Base-by-base conservation (phyloP, 2,797 vertebrate genomes). In the Eulemur albifrons region DNA sequence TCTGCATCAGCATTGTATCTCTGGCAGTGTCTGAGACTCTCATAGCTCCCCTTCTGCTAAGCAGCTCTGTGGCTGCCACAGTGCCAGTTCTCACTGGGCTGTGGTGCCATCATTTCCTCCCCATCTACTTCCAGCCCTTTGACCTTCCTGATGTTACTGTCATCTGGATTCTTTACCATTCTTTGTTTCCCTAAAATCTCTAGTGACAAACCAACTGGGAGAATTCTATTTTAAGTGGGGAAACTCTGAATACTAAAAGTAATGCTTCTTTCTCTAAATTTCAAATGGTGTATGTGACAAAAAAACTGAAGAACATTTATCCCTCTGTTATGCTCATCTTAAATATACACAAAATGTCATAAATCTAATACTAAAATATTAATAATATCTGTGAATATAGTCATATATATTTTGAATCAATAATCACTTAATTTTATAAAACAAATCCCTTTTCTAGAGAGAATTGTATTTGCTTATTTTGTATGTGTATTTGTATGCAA, bases 181-280 rank as follows among this genome's bases (percentile, higher is more conserved):
- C 8, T 86, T 76, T 79, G 10, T 69, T 63, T 43, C 45, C n/a
- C 91, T 83, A 87, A n/a, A 83, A 76, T 79, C n/a, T 72, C 59
- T 80, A 50, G 30, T 25, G 88, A 52, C 48, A 18, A 96, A 67
- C 2, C n/a, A 86, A 43, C 5, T 80, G 13, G 2, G 10, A 69
- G 4, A 93, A 83, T n/a, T 89, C 11, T 57, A 7, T 57, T 88
- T 95, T 88, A 15, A 83, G 12, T 50, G 40, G 30, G 52, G n/a
- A 96, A 96, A 95, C 18, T 12, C 15, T 45, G 48, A 83, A 75
- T 52, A 83, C 45, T 81, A 54, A 70, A 92, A 96, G 50, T 8
- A 59, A 27, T 32, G 5, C 61, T 48, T 83, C 79, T 83, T 82
- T 85, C 54, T 65, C 61, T 40, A 94, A 27, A 61, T 81, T 92